phyloP scores from a whole-genome alignment of 2,888 invertebrate species.

The Andricus curvator region DNA sequence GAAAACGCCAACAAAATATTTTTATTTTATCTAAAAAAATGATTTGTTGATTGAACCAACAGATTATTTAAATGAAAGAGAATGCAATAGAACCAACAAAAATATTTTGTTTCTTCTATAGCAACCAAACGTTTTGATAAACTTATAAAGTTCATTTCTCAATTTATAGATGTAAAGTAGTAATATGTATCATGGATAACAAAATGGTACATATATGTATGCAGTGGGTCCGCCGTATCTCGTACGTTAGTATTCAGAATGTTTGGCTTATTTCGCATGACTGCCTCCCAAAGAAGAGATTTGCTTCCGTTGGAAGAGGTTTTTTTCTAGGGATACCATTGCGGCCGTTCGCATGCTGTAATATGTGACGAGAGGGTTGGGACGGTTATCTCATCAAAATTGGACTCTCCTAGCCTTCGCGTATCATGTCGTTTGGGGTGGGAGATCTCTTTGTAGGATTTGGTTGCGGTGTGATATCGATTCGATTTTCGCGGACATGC shows the following conservation, averaged over 20 bases:
- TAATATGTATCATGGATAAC: slow-evolving; percentile 47
- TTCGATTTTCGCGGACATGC: slow-evolving; percentile 64
- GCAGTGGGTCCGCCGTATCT: slow-evolving; percentile 64
- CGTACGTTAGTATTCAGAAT: slow-evolving; percentile 74
- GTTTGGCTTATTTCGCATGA: slow-evolving; percentile 78
- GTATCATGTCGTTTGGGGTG: slow-evolving; percentile 52
- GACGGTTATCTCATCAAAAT: slow-evolving; percentile 76
- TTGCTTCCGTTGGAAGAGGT: slow-evolving; percentile 73
- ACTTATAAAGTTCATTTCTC: neutral
- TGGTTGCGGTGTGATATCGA: slow-evolving; percentile 69
- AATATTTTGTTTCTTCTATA: neutral
- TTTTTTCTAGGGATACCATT: slow-evolving; percentile 65
- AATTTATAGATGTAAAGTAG: slow-evolving; percentile 46
- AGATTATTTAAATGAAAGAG: neutral
- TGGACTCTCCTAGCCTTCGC: slow-evolving; percentile 67
- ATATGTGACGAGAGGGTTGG: slow-evolving; percentile 73
- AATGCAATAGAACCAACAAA: neutral
- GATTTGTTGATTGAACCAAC: neutral
- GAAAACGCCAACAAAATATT: neutral
- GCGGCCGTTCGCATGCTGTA: slow-evolving; percentile 63
- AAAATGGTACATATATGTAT: slow-evolving; percentile 54
- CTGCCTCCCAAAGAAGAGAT: slow-evolving; percentile 76
- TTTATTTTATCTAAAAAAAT: neutral
- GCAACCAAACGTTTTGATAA: neutral
- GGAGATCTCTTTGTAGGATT: slow-evolving; percentile 75